Evolutionary conservation across 2,888 invertebrate species (phyloP).

Genomic region (Platynereis dumerilii): DNA sequence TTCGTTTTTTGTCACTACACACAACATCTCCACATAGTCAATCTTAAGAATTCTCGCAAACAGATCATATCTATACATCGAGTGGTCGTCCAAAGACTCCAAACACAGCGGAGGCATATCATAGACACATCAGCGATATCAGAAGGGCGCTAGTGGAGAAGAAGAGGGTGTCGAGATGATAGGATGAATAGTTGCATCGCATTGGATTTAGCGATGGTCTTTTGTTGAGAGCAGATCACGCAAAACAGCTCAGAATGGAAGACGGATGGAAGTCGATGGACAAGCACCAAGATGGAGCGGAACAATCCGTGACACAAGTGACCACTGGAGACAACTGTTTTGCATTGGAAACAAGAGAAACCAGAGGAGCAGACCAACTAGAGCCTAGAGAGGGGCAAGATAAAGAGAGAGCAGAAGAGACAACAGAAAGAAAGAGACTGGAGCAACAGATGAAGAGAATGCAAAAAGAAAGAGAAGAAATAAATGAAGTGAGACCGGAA

Average conservation of each 20-base stretch:
- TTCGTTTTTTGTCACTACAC: too few relatives aligned
- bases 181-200: too few relatives aligned
- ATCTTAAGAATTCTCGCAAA: too few relatives aligned
- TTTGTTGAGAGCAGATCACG: too few relatives aligned
- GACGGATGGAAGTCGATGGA: constrained; percentile 4
- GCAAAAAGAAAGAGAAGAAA: not conserved
- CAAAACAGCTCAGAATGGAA: not conserved
- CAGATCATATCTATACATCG: too few relatives aligned
- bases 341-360: constrained; percentile 5
- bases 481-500: not conserved
- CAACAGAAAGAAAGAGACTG: not conserved
- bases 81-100: too few relatives aligned
- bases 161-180: not conserved
- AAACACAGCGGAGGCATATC: too few relatives aligned
- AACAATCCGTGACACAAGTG: not conserved
- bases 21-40: too few relatives aligned
- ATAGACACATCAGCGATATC: not conserved
- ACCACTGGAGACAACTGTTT: not conserved
- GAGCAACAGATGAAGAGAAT: not conserved
- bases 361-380: not conserved
- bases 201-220: too few relatives aligned
- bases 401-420: constrained; percentile 16
- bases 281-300: constrained; percentile 9
- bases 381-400: not conserved
- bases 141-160: not conserved